Percentiles rank a stretch among this genome's conserved stretches.
Evolutionary conservation across 2,888 invertebrate species (phyloP).

Genomic region (Strigamia crassipes): DNA sequence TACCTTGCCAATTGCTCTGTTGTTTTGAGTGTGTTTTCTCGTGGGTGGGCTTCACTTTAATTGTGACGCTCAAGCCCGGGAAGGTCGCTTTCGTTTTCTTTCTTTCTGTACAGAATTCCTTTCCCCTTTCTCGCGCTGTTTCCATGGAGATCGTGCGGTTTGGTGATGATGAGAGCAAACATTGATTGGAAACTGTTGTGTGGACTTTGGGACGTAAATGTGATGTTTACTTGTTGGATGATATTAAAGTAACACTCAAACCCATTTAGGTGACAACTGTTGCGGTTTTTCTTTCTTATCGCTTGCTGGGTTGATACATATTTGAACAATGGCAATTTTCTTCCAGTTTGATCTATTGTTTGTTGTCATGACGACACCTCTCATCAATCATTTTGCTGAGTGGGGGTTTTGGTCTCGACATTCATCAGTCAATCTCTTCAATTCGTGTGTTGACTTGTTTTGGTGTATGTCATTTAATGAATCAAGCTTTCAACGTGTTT

Average conservation of each 20-base stretch:
- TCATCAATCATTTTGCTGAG: slow-evolving; percentile 2
- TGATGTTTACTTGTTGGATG: slow-evolving; percentile 4
- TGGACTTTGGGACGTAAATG: slow-evolving; percentile 16
- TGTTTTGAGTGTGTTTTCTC: slow-evolving; percentile 21
- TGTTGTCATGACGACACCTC: neutral
- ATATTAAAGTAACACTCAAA: slow-evolving; percentile 10
- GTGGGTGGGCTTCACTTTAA: slow-evolving; percentile 20
- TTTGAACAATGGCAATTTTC: neutral
- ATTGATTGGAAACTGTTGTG: slow-evolving; percentile 21
- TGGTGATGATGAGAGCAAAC: slow-evolving; percentile 16
- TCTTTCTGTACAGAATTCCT: neutral
- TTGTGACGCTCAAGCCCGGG: neutral
- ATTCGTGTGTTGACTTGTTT: neutral
- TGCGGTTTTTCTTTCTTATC: neutral
- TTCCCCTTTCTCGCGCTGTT: neutral
- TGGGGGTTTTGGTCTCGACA: neutral
- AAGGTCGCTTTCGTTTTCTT: neutral
- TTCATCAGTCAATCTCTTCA: neutral
- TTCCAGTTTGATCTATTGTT: neutral
- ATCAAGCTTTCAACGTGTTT: neutral
- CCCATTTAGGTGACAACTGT: neutral
- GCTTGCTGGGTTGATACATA: neutral
- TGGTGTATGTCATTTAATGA: neutral
- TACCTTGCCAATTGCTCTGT: slow-evolving; percentile 21
- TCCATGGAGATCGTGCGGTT: slow-evolving; percentile 12